Evolutionary conservation across 1,140 invertebrate genomes (phyloP), one percentile per base, ranked within the genome.

Genomic region (Branchinecta lindahli): DNA sequence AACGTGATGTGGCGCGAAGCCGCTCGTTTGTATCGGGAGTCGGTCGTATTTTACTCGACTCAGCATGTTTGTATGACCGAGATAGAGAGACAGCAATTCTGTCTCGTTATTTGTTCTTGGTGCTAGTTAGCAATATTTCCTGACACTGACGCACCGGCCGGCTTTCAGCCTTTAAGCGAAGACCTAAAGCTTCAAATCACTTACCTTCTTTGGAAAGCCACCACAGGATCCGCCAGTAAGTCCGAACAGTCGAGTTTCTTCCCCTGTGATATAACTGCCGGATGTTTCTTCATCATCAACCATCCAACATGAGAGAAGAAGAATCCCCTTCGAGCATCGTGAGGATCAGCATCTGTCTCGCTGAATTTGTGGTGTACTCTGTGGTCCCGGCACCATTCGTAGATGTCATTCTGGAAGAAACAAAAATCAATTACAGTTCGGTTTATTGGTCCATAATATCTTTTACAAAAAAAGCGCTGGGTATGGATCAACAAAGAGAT

Each of bases 261-360:
- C 8, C 92, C 92, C 77, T 90, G 92, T 0, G 79, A 82, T 61
- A 85, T 85, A 0, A 95, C 90, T 70, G 93, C 88, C 10, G 87
- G 88, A 76, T 94, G 92, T 77, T 94, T 94, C 66, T 85, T 81
- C 0, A 91, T 79, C 79, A 96, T 81, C 66, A 96, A 79, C 93
- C 93, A 96, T 4, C 93, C 93, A 73, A 95, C 88, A 76, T 96
- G 93, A 0, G 91, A 86, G 78, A 95, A 96, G 82, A 95, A 94
- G 78, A 95, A 93, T 4, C 90, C 90, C n/a, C 84, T 77, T 61
- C 79, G 81, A 21, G 84, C 83, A 76, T 86, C 85, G 74, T 87
- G 85, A 15, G 85, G 85, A 73, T 87, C 85, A 12, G 84, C 85
- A 75, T 85, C 79, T 6, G 85, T 86, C 74, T 87, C 85, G 0